Evolutionary conservation across 1,140 invertebrate species (phyloP), one percentile per base, ranked within the genome.

Genomic region (Pseudomyrmex flavicornis): DNA sequence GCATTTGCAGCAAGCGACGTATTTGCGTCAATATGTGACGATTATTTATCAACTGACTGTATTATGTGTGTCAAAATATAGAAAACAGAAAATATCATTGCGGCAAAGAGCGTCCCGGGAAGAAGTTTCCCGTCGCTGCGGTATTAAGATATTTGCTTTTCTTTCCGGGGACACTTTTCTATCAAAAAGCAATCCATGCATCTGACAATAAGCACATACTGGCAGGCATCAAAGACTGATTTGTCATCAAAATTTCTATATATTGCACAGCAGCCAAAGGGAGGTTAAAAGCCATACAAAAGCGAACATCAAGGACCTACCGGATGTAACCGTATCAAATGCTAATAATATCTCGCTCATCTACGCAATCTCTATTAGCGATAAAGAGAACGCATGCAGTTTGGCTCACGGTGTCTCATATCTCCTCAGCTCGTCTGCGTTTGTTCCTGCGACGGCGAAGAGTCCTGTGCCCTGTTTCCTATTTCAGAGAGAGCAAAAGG

Each of bases 351-450:
- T 72, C 76, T 61, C 65, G 76, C 65, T 52, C 76, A 70, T 44
- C n/a, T 70, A 69, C 66, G 66, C 66, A 80, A 80, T 70, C 54
- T 65, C 26, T 48, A 56, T 80, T 72, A 80, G 76, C 76, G 44
- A 2, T 75, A 82, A 82, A 74, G 58, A 83, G 85, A 89, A 86
- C 61, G 77, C 91, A 91, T 92, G 91, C 91, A 89, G 83, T 82
- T 92, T 91, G 75, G 91, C 92, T 92, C 91, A 92, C 91, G 86
- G 89, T 89, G 89, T 87, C 86, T 70, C 54, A 54, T 80, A 66
- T 82, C 56, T 26, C 85, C 52, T 75, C 85, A 84, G 80, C 86
- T 82, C 85, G 82, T 63, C 77, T 87, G 89, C 58, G 83, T 75
- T 75, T 83, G 13, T 54, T 62, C 26, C 79, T 50, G 73, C 70